Base-by-base conservation (phyloP, 1,140 invertebrate genomes). In the Listronotus bonariensis region DNA sequence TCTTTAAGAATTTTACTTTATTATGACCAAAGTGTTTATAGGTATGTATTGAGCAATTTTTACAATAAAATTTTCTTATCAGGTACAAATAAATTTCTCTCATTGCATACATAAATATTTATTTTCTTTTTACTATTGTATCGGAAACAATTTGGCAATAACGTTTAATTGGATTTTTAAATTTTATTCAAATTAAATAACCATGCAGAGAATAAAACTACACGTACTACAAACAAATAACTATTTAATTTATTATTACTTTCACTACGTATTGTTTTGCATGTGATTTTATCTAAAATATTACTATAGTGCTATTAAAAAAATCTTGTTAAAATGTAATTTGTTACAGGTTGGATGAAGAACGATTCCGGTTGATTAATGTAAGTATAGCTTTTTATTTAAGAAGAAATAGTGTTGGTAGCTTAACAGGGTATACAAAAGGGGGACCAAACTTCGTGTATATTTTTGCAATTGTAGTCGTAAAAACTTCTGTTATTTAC, bases 1-100 rank as follows among this genome's bases (percentile, higher is more conserved):
- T 90, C 89, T 1, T 82, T 97, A 53, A 84, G 94, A 72, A 96
- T 97, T 71, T 86, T 94, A 67, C 84, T 96, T 64, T 89, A 89
- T 75, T 97, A 96, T 78, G 95, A 97, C 77, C 84, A 89, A 62
- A 96, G 93, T 76, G 90, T 97, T 51, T 90, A 90, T 80, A 89
- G 88, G 92, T 94, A 77, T 85, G 86, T 48, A 14, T 26, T 26
- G 5, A 1, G 20, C 20, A 1, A 26, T 26, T 26, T 26, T 14
- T 41, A 12, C 2, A 1, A 41, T 41, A 41, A 12, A 12, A 12
- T 41, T 11, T 41, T 14, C 3, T 41, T 12, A 41, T 41, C 11
- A 41, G 11, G 11, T 41, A 11, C 11, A 41, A 12, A 41, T 12
- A 41, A 41, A 41, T 12, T 41, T 41, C 14, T 12, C 40, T 41